Evolutionary conservation across 2,797 vertebrate species (phyloP).

Genomic region (Scleropages formosus): DNA sequence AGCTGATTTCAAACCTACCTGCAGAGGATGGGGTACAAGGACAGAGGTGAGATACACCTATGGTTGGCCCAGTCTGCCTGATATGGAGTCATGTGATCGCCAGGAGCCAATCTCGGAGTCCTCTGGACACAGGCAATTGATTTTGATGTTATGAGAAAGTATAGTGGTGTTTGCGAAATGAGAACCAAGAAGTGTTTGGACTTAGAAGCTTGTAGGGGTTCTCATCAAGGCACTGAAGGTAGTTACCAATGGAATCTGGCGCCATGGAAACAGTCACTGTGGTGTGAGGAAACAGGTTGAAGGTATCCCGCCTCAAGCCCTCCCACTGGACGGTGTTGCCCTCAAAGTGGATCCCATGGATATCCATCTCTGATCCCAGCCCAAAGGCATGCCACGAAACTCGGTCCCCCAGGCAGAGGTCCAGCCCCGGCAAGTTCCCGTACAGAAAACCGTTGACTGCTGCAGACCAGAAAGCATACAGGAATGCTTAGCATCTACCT

Average conservation of each 20-base stretch:
- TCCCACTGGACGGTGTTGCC: conserved; percentile 83
- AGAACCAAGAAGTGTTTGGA: no score
- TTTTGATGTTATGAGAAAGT: no score
- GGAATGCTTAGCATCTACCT: no score
- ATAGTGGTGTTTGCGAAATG: no score
- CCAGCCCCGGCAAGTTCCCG: conserved; percentile 81
- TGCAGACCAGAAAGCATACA: conserved; percentile 57
- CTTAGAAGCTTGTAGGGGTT: no score
- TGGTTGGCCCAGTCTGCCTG: no score
- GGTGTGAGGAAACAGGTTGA: conserved; percentile 85
- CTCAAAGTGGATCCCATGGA: conserved; percentile 87
- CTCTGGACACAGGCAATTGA: no score
- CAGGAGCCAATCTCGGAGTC: no score
- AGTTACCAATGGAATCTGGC: no score
- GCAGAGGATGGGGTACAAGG: conserved; percentile 37
- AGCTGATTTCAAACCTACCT: conserved; percentile 85
- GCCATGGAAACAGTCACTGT: conserved; percentile 76
- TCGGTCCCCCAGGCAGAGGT: conserved; percentile 80
- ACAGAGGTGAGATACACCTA: no score
- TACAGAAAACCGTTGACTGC: conserved; percentile 89
- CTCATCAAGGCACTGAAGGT: no score
- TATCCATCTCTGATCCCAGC: conserved; percentile 82
- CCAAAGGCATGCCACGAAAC: conserved; percentile 88
- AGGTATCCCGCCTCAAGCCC: conserved; percentile 76
- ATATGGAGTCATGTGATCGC: no score